Conservation (phyloP, 2,888 invertebrate species). For the Hypsopygia costalis region DNA sequence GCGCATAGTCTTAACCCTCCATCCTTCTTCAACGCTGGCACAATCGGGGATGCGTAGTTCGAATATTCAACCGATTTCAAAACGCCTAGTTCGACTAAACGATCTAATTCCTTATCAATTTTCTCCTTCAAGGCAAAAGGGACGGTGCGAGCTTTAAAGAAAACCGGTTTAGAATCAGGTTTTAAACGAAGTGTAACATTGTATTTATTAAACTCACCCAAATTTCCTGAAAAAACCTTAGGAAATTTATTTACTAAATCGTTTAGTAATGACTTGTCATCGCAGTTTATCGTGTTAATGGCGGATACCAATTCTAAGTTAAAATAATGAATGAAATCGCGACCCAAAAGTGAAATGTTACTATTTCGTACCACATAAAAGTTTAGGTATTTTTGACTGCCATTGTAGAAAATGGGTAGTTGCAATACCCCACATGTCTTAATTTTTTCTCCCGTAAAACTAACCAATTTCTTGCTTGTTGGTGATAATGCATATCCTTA, state of each 20-base stretch:
- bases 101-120: conserved; percentile 18
- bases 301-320: background rate
- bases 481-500: no score
- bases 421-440: no score
- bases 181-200: conserved; percentile 9
- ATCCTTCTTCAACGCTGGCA: conserved; percentile 10
- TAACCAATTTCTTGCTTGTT: no score
- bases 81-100: conserved; percentile 16
- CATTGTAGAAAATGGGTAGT: no score
- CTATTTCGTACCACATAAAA: background rate
- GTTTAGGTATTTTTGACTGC: no score
- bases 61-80: conserved; percentile 18
- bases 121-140: conserved; percentile 21
- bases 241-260: background rate
- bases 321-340: background rate
- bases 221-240: background rate
- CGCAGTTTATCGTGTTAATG: background rate
- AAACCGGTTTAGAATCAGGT: conserved; percentile 7
- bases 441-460: no score
- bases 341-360: background rate
- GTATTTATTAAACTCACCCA: background rate
- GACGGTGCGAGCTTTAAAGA: no score
- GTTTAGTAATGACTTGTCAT: no score
- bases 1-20: conserved; percentile 5
- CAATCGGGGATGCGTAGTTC: conserved; percentile 14